Conservation (phyloP, 2,888 invertebrate genomes). For the Nemoura dubitans region DNA sequence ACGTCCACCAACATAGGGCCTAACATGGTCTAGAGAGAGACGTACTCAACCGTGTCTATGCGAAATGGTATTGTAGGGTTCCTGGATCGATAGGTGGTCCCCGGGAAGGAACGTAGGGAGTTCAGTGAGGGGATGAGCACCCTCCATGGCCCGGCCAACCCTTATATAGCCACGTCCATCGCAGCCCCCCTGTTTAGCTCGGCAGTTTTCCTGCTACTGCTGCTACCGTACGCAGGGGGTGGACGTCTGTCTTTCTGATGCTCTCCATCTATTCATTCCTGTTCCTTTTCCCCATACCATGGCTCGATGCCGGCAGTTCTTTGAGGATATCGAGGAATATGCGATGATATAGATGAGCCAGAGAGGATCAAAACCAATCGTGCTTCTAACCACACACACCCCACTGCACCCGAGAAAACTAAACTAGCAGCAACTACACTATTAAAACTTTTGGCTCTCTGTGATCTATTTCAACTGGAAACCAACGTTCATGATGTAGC, state of each 20-base stretch:
- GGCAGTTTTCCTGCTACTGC: neutral
- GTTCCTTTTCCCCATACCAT: neutral
- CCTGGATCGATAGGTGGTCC: conserved; percentile 20
- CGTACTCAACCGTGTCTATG: neutral
- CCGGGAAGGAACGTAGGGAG: conserved; percentile 1
- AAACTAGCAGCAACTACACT: neutral
- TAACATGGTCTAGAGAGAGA: neutral
- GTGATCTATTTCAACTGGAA: conserved; percentile 7
- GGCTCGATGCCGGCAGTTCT: neutral
- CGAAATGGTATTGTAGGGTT: neutral
- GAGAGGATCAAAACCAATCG: conserved; percentile 3
- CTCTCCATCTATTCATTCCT: neutral
- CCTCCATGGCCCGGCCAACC: conserved; percentile 10
- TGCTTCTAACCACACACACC: neutral
- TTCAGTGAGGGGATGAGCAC: neutral
- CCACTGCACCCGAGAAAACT: neutral
- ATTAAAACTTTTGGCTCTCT: neutral
- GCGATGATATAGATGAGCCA: neutral
- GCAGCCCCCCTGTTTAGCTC: neutral
- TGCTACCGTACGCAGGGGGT: neutral
- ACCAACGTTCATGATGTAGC: neutral
- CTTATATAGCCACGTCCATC: neutral
- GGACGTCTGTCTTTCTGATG: neutral
- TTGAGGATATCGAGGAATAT: neutral
- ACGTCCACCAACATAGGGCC: neutral